These are phyloP conservation scores for Cryptocheilus praepositus DNA, from an alignment of 2,888 invertebrate genomes.

Conservation along the genomic window DNA sequence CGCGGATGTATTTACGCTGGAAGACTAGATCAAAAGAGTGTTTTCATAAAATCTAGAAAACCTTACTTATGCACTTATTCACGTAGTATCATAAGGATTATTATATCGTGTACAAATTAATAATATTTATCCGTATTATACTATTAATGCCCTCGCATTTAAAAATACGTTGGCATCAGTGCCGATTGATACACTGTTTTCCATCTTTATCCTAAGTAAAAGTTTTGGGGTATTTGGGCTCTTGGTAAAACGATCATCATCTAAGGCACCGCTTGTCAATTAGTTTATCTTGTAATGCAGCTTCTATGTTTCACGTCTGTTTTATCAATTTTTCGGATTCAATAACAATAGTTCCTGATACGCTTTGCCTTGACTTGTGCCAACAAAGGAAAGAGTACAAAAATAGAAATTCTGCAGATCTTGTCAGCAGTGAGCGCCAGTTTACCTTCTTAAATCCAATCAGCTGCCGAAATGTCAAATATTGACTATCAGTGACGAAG, in stretches of 20 bases:
- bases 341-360: not conserved
- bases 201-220: too few relatives aligned
- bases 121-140: constrained; percentile 48
- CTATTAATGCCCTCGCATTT: constrained; percentile 49
- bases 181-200: too few relatives aligned
- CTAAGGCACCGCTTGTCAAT: not conserved
- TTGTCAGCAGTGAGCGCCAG: too few relatives aligned
- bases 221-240: not conserved
- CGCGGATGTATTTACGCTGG: constrained; percentile 55
- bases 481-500: too few relatives aligned
- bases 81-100: constrained; percentile 21
- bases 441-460: too few relatives aligned
- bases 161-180: constrained; percentile 26
- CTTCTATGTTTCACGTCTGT: not conserved
- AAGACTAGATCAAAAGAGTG: constrained; percentile 68
- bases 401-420: too few relatives aligned
- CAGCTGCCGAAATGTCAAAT: too few relatives aligned
- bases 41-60: constrained; percentile 55
- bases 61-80: constrained; percentile 36
- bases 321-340: not conserved
- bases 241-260: constrained; percentile 14
- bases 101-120: not conserved
- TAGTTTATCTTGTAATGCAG: not conserved
- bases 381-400: too few relatives aligned
- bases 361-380: too few relatives aligned